Conservation (phyloP, 2,113 vertebrate species). For the Excalfactoria chinensis region DNA sequence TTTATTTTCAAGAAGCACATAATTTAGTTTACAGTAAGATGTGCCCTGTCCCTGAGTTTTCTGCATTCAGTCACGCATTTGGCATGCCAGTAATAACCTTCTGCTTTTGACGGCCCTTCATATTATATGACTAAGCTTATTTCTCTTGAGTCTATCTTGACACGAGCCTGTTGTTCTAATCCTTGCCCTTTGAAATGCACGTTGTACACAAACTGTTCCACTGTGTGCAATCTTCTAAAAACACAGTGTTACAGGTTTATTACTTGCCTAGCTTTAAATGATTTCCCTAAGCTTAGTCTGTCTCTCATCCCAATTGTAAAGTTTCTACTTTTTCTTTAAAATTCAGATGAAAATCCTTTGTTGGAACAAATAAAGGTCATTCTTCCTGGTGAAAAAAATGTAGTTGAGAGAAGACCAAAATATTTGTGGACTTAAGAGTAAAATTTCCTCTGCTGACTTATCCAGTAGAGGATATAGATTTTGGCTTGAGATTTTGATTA, state of each 20-base stretch:
- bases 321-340: background rate
- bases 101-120: background rate
- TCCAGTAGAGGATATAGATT: background rate
- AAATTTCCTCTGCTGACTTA: background rate
- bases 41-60: background rate
- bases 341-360: background rate
- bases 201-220: background rate
- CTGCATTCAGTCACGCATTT: background rate
- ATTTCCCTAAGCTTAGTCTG: background rate
- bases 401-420: background rate
- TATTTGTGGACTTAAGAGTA: background rate
- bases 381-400: background rate
- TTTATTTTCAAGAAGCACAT: slow-evolving; percentile 20
- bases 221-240: background rate
- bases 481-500: background rate
- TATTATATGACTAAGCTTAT: background rate
- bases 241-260: background rate
- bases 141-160: background rate
- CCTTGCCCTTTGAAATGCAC: background rate
- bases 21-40: background rate
- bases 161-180: background rate
- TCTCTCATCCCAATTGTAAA: background rate
- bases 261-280: background rate
- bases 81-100: background rate
- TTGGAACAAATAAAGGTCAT: background rate